phyloP scores from a whole-genome alignment of 1,140 invertebrate species.

The Leucophenga varia region DNA sequence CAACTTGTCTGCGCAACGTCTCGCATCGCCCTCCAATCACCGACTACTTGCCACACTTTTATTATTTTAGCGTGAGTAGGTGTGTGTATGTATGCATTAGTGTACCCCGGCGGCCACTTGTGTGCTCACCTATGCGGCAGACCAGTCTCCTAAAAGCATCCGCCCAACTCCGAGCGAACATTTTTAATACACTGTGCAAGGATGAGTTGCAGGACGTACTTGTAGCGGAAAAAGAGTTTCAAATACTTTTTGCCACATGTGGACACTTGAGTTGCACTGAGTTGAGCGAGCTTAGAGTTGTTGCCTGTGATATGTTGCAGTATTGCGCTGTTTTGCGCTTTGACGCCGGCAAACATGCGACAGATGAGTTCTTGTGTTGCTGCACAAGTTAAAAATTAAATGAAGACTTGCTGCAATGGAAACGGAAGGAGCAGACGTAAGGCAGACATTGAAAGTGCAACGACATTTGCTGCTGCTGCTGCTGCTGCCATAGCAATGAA shows the following conservation, averaged over 20 bases:
- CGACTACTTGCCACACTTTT: too few relatives aligned
- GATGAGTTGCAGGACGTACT: conserved; percentile 15
- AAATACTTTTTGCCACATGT: background rate
- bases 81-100: background rate
- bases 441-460: too few relatives aligned
- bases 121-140: conserved; percentile 44
- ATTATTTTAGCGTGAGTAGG: background rate
- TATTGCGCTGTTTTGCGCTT: conserved; percentile 9
- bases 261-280: background rate
- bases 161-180: conserved; percentile 33
- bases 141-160: conserved; percentile 11
- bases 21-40: too few relatives aligned
- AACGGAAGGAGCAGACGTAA: too few relatives aligned
- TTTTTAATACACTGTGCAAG: conserved; percentile 2
- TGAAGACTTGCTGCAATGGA: too few relatives aligned
- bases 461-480: too few relatives aligned
- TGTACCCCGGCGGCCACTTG: conserved; percentile 39
- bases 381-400: too few relatives aligned
- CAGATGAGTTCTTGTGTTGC: too few relatives aligned
- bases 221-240: conserved; percentile 11
- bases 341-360: background rate
- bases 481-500: too few relatives aligned
- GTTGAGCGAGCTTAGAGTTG: conserved; percentile 6
- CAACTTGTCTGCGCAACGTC: too few relatives aligned
- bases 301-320: conserved; percentile 17